phyloP scores from a whole-genome alignment of 2,113 vertebrate genomes.

The Ceyx margarethae region DNA sequence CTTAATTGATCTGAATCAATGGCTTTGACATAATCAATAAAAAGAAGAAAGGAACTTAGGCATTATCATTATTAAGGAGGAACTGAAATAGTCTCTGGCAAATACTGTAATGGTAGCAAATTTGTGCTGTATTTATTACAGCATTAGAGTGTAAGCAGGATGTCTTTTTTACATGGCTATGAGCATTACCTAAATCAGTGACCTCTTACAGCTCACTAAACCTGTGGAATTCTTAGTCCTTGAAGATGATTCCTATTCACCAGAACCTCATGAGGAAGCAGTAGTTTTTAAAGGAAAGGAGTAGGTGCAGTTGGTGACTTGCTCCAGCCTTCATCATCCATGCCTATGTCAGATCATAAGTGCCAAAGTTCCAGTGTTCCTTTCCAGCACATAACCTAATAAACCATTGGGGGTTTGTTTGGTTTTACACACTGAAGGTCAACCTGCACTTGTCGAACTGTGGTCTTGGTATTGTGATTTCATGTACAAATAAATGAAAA shows the following conservation, averaged over 20 bases:
- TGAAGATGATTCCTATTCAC: not conserved
- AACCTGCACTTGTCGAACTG: not conserved
- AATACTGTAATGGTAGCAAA: not conserved
- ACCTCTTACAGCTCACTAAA: not conserved
- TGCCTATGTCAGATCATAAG: not conserved
- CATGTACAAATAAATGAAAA: not conserved
- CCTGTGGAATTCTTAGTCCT: not conserved
- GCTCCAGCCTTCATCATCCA: not conserved
- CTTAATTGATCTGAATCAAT: not conserved
- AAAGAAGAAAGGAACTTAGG: not conserved
- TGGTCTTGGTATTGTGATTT: not conserved
- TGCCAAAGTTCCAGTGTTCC: accelerated
- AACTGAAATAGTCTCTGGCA: not conserved
- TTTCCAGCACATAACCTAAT: not conserved
- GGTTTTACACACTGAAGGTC: not conserved
- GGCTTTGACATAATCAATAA: not conserved
- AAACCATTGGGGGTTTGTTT: not conserved
- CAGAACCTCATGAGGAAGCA: not conserved
- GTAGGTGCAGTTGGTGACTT: not conserved
- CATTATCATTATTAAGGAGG: not conserved
- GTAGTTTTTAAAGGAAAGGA: not conserved
- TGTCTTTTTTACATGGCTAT: not conserved
- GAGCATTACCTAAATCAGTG: not conserved
- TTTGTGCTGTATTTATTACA: not conserved
- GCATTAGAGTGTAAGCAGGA: not conserved